A percentile compares a stretch with the other conserved stretches of the same genome.
These are phyloP conservation scores for Bos javanicus DNA, from an alignment of 2,113 vertebrate genomes.

Conservation along the genomic window DNA sequence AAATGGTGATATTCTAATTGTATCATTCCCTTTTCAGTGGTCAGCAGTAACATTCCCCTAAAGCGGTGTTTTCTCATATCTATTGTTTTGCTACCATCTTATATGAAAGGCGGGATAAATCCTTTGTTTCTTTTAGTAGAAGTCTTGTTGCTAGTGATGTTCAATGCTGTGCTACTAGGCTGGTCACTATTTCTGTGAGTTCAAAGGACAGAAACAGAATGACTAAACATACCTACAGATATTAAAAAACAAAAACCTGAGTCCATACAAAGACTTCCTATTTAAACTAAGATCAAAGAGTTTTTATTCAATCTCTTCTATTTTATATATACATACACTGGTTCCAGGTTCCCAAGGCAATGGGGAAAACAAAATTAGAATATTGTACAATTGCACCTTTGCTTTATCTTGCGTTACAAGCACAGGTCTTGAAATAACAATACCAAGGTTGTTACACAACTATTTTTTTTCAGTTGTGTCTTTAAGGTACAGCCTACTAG, in stretches of 20 bases:
- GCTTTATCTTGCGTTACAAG: not conserved
- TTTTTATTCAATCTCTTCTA: conserved; percentile 13
- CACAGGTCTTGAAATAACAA: not conserved
- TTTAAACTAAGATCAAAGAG: conserved; percentile 47
- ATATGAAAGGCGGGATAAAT: not conserved
- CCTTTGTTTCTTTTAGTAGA: not conserved
- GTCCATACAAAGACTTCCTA: not conserved
- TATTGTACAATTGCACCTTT: not conserved
- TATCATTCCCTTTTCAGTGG: not conserved
- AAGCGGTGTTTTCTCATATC: not conserved
- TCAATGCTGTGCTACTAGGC: not conserved
- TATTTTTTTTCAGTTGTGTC: not conserved
- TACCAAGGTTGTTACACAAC: not conserved
- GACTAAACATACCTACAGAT: not conserved
- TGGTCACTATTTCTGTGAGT: conserved; percentile 28
- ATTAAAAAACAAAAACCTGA: conserved; percentile 10
- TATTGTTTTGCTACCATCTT: not conserved
- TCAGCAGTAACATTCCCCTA: not conserved
- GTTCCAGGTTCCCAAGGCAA: not conserved
- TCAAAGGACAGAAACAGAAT: conserved; percentile 48
- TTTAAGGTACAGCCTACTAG: not conserved
- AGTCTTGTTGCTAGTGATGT: not conserved
- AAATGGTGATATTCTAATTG: not conserved
- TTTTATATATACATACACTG: not conserved
- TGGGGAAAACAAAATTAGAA: not conserved